Percentiles rank a stretch among this genome's conserved stretches.
phyloP scores from a whole-genome alignment of 2,797 vertebrate genomes.

The Peromyscus melanophrys region DNA sequence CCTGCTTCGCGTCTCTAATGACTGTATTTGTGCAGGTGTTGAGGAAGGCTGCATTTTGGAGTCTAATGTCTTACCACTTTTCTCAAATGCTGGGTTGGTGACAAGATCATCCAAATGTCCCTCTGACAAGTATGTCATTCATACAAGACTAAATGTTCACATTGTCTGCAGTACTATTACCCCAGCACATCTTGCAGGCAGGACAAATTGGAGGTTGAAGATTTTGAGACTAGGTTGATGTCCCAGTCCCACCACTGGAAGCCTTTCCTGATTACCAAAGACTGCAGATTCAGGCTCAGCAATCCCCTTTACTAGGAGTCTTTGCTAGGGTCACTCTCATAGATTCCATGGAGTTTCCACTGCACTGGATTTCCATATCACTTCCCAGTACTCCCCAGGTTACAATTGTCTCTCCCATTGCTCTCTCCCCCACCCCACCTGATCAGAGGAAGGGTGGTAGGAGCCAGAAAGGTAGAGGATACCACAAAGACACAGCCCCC shows the following conservation, averaged over 20 bases:
- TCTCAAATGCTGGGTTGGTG: background rate
- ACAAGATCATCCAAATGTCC: background rate
- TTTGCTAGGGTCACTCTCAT: background rate
- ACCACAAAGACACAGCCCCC: background rate
- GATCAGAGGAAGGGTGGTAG: background rate
- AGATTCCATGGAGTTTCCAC: background rate
- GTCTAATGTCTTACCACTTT: background rate
- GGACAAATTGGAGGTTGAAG: background rate
- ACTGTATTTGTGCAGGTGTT: background rate
- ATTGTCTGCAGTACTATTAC: background rate
- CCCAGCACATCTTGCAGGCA: background rate
- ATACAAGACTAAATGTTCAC: background rate
- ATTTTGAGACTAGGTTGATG: background rate
- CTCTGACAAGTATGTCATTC: background rate
- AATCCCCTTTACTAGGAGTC: background rate
- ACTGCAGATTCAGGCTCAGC: background rate
- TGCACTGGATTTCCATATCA: background rate
- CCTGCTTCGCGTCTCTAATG: background rate
- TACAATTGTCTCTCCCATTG: background rate
- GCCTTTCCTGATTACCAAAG: background rate
- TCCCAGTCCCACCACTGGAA: background rate
- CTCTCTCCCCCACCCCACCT: background rate
- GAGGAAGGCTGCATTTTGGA: background rate
- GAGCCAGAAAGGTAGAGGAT: background rate
- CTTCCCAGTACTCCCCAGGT: rapidly evolving